A percentile compares a stretch with the other conserved stretches of the same genome.
phyloP scores from a whole-genome alignment of 2,888 invertebrate species.

The Ormyrus pomaceus region DNA sequence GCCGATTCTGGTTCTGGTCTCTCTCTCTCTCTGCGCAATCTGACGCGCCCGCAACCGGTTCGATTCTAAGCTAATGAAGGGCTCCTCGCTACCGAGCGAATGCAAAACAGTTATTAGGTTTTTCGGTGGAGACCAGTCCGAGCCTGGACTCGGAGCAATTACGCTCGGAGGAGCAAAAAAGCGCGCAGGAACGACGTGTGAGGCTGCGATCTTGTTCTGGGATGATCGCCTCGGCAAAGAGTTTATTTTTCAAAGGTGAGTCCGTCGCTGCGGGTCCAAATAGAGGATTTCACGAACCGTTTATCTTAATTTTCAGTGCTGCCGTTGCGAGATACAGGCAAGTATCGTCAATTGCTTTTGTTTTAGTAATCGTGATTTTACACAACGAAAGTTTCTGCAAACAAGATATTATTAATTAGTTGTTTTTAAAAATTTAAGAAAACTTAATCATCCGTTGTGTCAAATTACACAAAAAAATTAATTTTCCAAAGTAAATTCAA shows the following conservation, averaged over 20 bases:
- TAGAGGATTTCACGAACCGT: no score
- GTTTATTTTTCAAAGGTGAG: constrained; percentile 1
- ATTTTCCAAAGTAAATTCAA: no score
- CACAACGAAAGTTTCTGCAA: no score
- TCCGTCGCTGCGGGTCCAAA: neutral
- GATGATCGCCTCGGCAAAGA: no score
- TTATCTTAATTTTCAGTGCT: no score
- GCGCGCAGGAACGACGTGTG: constrained; percentile 25
- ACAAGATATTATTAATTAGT: no score
- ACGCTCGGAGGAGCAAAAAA: neutral
- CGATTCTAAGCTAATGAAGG: constrained; percentile 41
- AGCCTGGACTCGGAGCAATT: constrained; percentile 3
- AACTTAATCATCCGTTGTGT: no score
- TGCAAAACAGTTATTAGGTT: constrained; percentile 43
- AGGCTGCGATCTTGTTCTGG: constrained; percentile 1
- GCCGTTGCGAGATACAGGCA: no score
- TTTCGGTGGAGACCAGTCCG: constrained; percentile 2
- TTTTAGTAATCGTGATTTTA: no score
- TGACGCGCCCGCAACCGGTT: constrained; percentile 32
- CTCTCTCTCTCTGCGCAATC: neutral
- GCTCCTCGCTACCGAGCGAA: constrained; percentile 12
- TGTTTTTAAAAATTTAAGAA: no score
- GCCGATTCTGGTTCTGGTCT: constrained; percentile 20
- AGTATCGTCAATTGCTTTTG: no score
- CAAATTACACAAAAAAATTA: no score